These are phyloP conservation scores for Pammene aurita DNA, from an alignment of 2,888 invertebrate genomes.

Conservation along the genomic window DNA sequence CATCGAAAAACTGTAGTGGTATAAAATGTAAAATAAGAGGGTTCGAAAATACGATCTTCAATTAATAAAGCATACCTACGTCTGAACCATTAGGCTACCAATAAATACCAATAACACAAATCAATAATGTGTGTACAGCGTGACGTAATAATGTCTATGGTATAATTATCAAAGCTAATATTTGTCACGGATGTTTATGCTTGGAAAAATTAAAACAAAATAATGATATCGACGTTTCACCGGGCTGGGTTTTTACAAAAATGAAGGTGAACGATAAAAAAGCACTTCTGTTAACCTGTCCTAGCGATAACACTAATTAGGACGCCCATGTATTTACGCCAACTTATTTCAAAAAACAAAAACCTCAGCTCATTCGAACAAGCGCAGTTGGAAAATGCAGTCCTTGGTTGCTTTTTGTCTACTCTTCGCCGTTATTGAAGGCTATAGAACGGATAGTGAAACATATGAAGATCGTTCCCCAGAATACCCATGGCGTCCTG, in stretches of 20 bases:
- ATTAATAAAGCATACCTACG: too few relatives aligned
- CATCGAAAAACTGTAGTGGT: too few relatives aligned
- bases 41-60: too few relatives aligned
- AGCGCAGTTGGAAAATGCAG: constrained; percentile 25
- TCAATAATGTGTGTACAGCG: neutral
- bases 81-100: too few relatives aligned
- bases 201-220: constrained; percentile 9
- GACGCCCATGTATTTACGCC: constrained; percentile 36
- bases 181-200: constrained; percentile 32
- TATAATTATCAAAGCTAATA: constrained; percentile 21
- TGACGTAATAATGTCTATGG: constrained; percentile 3
- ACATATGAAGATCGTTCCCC: constrained; percentile 6
- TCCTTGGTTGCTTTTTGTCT: constrained; percentile 16
- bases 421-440: constrained; percentile 1
- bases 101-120: neutral
- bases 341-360: constrained; percentile 4
- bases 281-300: constrained; percentile 24
- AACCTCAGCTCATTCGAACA: constrained; percentile 1
- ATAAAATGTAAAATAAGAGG: too few relatives aligned
- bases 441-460: constrained; percentile 31
- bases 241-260: constrained; percentile 24
- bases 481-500: constrained; percentile 54
- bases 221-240: neutral
- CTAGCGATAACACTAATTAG: constrained; percentile 54
- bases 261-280: constrained; percentile 34